Percentiles rank a stretch among this genome's conserved stretches.
Conservation (phyloP, 2,113 vertebrate genomes). For the Sinocyclocheilus rhinocerous region DNA sequence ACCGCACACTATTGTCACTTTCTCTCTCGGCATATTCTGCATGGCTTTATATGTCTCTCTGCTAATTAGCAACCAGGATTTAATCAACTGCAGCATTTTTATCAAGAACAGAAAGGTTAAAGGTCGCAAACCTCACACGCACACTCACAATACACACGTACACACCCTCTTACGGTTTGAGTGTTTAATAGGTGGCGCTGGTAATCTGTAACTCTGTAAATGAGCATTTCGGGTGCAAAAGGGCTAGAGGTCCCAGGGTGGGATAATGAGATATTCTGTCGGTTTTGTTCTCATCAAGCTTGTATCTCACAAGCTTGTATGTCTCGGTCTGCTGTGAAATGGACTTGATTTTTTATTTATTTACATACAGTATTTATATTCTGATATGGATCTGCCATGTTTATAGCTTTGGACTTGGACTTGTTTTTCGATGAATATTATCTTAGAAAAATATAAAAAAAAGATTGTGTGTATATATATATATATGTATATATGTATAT, state of each 20-base stretch:
- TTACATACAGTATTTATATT: neutral
- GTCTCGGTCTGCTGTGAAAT: neutral
- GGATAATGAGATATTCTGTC: slow-evolving; percentile 41
- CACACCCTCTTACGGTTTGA: slow-evolving; percentile 33
- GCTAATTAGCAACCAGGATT: slow-evolving; percentile 45
- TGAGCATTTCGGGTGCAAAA: slow-evolving; percentile 50
- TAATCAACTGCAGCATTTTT: slow-evolving; percentile 52
- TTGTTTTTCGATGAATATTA: too few species aligned
- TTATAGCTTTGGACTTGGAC: too few species aligned
- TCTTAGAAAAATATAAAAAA: too few species aligned
- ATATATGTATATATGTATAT: too few species aligned
- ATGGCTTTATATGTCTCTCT: slow-evolving; percentile 32
- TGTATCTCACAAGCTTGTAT: too few species aligned
- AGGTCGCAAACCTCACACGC: slow-evolving; percentile 36
- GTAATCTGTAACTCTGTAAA: slow-evolving; percentile 39
- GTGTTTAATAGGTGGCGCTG: slow-evolving; percentile 50
- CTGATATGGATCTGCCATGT: too few species aligned
- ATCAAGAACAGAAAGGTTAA: slow-evolving; percentile 51
- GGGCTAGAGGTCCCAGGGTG: neutral
- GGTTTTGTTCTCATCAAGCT: slow-evolving; percentile 23
- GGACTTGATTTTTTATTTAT: neutral
- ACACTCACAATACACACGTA: neutral
- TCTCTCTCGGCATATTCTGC: slow-evolving; percentile 24
- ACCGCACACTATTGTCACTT: slow-evolving; percentile 43
- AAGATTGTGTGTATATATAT: too few species aligned